Percentiles rank a stretch among this genome's conserved stretches.
phyloP scores from a whole-genome alignment of 2,797 vertebrate genomes.

The Chromobotia macracanthus region DNA sequence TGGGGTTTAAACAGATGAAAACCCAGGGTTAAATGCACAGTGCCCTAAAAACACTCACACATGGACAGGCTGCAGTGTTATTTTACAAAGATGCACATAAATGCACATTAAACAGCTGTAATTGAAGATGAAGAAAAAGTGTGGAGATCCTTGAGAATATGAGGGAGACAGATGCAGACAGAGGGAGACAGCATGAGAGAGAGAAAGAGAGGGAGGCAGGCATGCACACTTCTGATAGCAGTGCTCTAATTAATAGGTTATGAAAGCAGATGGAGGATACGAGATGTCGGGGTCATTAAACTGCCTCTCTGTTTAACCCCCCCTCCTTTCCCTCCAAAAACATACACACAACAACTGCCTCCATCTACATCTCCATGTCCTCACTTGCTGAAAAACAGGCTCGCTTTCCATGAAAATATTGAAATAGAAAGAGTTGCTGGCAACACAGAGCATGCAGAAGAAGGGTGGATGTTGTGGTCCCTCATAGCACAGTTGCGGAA shows the following conservation, averaged over 20 bases:
- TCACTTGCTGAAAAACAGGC: constrained; percentile 51
- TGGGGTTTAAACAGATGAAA: not conserved
- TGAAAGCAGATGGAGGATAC: constrained; percentile 70
- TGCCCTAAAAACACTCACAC: not conserved
- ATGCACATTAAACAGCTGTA: constrained; percentile 13
- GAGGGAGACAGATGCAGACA: constrained; percentile 27
- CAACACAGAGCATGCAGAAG: constrained; percentile 22
- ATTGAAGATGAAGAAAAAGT: not conserved
- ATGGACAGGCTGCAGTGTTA: not conserved
- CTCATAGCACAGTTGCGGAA: constrained; percentile 39
- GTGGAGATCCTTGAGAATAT: constrained; percentile 21
- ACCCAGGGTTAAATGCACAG: not conserved
- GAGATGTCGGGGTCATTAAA: constrained; percentile 65
- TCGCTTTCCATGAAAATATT: too few relatives aligned
- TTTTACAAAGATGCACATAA: not conserved
- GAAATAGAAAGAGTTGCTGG: too few relatives aligned
- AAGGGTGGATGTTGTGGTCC: constrained; percentile 40
- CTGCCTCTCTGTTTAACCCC: constrained; percentile 61
- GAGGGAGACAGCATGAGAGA: constrained; percentile 11
- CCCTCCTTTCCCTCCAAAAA: constrained; percentile 40
- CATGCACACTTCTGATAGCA: constrained; percentile 60
- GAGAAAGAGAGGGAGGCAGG: constrained; percentile 27
- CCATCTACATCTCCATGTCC: constrained; percentile 42
- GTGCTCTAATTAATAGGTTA: constrained; percentile 73
- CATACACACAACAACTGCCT: constrained; percentile 48